Evolutionary conservation across 2,113 vertebrate genomes (phyloP).

Genomic region (Irena cyanogastra): DNA sequence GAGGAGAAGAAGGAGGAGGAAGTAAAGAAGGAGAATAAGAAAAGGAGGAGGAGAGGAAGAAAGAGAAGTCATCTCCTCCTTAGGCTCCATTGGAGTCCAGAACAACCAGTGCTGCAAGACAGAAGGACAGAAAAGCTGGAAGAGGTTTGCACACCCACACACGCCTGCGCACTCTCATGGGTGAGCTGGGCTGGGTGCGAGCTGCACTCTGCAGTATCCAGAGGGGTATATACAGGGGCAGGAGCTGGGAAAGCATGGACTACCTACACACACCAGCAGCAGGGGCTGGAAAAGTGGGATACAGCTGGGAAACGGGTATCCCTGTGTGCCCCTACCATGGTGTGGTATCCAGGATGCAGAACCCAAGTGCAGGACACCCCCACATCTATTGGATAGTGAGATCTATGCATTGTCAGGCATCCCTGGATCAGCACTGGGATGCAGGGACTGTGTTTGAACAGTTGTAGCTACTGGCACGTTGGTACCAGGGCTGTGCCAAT

Average conservation of each 20-base stretch:
- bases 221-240: not conserved
- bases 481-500: not conserved
- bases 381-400: not conserved
- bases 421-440: not conserved
- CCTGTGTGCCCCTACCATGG: not conserved
- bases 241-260: not conserved
- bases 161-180: fast-evolving
- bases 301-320: not conserved
- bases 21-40: not conserved
- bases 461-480: not conserved
- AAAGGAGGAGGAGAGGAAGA: not conserved
- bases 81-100: not conserved
- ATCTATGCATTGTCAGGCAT: fast-evolving
- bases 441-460: not conserved
- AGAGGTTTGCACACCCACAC: not conserved
- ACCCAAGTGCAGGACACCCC: not conserved
- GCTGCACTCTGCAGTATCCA: not conserved
- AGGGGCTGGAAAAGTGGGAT: not conserved
- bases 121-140: not conserved
- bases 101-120: not conserved
- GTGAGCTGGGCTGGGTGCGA: not conserved
- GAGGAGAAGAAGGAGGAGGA: not conserved
- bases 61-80: not conserved
- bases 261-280: not conserved
- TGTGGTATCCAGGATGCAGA: not conserved